Evolutionary conservation across 2,113 vertebrate species (phyloP), one percentile per base, ranked within the genome.

Genomic region (Mellivora capensis): DNA sequence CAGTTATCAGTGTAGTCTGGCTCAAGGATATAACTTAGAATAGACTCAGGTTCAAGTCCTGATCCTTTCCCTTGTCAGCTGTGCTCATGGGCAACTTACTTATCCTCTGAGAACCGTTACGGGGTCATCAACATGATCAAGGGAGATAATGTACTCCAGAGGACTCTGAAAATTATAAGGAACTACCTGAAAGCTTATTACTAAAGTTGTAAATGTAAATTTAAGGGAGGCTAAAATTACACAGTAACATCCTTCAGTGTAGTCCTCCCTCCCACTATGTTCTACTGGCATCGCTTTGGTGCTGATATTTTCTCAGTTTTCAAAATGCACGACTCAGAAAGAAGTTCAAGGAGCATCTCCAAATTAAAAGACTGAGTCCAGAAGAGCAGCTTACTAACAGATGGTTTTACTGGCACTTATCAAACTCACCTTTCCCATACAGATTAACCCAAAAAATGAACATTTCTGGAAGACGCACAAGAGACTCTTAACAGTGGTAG

Each of bases 241-340:
- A 95, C 59, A 31, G n/a, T 57, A 27, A 54, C 67, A 39, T 80
- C 64, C 49, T 52, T 71, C 80, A 13, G 20, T 8, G 29, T 8
- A 10, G 71, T 13, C 31, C 83, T 62, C 23, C 49, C 62, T 2
- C 5, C 42, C n/a, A 31, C 80, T 34, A 93, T 18, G 62, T 21
- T 81, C 54, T 18, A 4, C 6, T 6, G 61, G 44, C 81, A 52
- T 77, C 81, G 10, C 2, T 25, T 82, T 88, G 61, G 47, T 57
- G 37, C 87, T 90, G 90, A 84, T 92, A 96, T 95, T 97, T 97
- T 93, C 61, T 93, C 18, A 17, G 37, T 86, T 88, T 96, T 74
- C 67, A 82, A 96, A 97, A 88, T 85, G 52, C 34, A 86, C 17
- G 23, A 81, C 92, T 95, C 71, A 79, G 86, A 97, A 87, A 82